Evolutionary conservation across 2,888 invertebrate genomes (phyloP).

Genomic region (Altica lythri): DNA sequence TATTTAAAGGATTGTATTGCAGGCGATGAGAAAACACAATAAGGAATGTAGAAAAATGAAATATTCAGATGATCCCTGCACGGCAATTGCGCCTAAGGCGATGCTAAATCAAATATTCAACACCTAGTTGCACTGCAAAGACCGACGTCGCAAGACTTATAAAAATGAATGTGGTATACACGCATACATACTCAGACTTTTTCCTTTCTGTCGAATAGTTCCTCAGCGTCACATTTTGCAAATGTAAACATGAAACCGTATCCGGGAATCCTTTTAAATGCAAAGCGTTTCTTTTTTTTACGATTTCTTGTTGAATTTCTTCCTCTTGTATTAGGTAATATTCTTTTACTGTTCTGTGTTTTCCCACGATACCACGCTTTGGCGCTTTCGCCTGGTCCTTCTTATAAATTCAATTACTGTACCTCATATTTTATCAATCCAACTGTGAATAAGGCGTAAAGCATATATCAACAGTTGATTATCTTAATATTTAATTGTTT

Average conservation of each 20-base stretch:
- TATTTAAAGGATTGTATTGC: constrained; percentile 52
- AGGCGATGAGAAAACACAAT: constrained; percentile 47
- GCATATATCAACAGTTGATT: too few species aligned
- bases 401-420: too few species aligned
- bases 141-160: constrained; percentile 18
- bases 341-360: constrained; percentile 20
- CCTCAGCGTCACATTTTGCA: constrained; percentile 22
- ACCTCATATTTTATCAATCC: too few species aligned
- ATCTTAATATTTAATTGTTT: too few species aligned
- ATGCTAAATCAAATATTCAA: constrained; percentile 44
- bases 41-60: constrained; percentile 43
- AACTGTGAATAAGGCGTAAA: too few species aligned
- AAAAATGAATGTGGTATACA: constrained; percentile 34
- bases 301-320: constrained; percentile 24
- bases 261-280: constrained; percentile 26
- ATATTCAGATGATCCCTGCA: constrained; percentile 43
- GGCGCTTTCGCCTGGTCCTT: too few species aligned
- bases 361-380: constrained; percentile 11
- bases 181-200: constrained; percentile 21
- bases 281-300: constrained; percentile 25
- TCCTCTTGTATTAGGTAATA: constrained; percentile 24
- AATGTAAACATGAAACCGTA: constrained; percentile 27
- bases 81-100: constrained; percentile 44
- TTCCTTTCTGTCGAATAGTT: constrained; percentile 17
- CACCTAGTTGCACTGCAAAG: constrained; percentile 30